Percentiles rank a stretch among this genome's conserved stretches.
These are phyloP conservation scores for Cantharis rufa DNA, from an alignment of 2,888 invertebrate genomes.

Conservation along the genomic window DNA sequence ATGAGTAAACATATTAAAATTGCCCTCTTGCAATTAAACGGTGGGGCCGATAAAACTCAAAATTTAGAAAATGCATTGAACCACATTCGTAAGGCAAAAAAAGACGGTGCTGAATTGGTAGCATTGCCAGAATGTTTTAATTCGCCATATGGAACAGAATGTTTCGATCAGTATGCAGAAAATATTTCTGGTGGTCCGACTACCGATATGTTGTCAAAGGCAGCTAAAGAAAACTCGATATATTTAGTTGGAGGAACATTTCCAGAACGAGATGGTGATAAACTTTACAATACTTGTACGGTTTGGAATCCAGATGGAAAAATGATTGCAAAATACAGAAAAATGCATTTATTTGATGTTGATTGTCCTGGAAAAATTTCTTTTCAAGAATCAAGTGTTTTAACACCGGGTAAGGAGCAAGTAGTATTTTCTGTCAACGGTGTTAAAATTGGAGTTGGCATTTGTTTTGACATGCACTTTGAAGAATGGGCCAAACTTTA, in stretches of 20 bases:
- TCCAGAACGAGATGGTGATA: slow-evolving; percentile 72
- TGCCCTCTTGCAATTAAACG: slow-evolving; percentile 82
- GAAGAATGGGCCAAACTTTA: slow-evolving; percentile 83
- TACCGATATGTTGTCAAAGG: slow-evolving; percentile 68
- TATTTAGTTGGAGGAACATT: slow-evolving; percentile 89
- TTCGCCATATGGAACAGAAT: slow-evolving; percentile 89
- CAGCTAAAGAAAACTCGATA: slow-evolving; percentile 76
- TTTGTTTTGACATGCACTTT: slow-evolving; percentile 94
- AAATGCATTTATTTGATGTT: slow-evolving; percentile 95
- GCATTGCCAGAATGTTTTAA: slow-evolving; percentile 91
- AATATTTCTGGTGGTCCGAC: slow-evolving; percentile 79
- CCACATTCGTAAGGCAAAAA: slow-evolving; percentile 71
- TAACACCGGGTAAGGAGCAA: slow-evolving; percentile 75
- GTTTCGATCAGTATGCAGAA: slow-evolving; percentile 87
- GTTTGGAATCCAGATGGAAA: slow-evolving; percentile 81
- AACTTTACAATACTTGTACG: slow-evolving; percentile 85
- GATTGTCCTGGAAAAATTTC: slow-evolving; percentile 91
- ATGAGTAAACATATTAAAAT: slow-evolving; percentile 50
- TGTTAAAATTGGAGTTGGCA: slow-evolving; percentile 84
- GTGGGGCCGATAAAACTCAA: slow-evolving; percentile 72
- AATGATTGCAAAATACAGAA: slow-evolving; percentile 80
- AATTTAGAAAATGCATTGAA: slow-evolving; percentile 76
- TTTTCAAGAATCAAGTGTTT: slow-evolving; percentile 87
- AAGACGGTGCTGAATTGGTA: slow-evolving; percentile 66
- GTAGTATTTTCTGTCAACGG: slow-evolving; percentile 72